Evolutionary conservation across 2,888 invertebrate species (phyloP), one percentile per base, ranked within the genome.

Genomic region (Junonia oenone): DNA sequence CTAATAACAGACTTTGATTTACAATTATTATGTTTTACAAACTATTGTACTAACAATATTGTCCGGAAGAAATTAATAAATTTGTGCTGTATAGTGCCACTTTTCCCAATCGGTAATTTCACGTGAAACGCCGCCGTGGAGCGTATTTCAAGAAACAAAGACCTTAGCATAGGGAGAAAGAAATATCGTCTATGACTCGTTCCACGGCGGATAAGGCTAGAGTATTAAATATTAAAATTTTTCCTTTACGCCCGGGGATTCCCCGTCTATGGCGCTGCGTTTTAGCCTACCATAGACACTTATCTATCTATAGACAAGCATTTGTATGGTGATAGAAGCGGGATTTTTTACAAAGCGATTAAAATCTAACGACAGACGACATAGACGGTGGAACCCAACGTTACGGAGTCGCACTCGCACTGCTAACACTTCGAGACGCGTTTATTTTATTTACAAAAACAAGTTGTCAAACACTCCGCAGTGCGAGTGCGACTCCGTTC

Each of bases 371-470:
- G 71, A 71, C 73, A 67, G 71, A 70, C 75, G 71, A 75, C 78
- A 75, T 67, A 75, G 71, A 73, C 71, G 63, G 73, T 70, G 71
- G 69, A 66, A 62, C 66, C 61, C 38, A 57, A 56, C 55, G 38
- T 2, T 13, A 53, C 66, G 68, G 68, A 71, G 72, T 67, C 66
- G 68, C 78, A 71, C 64, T 70, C 71, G 73, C 76, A 73, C 72
- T 63, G 71, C 71, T 59, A 55, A 57, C 55, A 63, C 59, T 72
- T 74, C 70, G 71, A 71, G 71, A 74, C 74, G 52, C 55, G 51
- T 56, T 57, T 70, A 67, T 66, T 67, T 68, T 81, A 82, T 81
- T 74, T 83, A 82, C 83, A 82, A 80, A 76, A 69, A 68, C 69
- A 71, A 68, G 66, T 75, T 72, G 74, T 73, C 74, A 73, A 71